Evolutionary conservation across 2,888 invertebrate genomes (phyloP), one percentile per base, ranked within the genome.

Genomic region (Leptinotarsa tumamoca): DNA sequence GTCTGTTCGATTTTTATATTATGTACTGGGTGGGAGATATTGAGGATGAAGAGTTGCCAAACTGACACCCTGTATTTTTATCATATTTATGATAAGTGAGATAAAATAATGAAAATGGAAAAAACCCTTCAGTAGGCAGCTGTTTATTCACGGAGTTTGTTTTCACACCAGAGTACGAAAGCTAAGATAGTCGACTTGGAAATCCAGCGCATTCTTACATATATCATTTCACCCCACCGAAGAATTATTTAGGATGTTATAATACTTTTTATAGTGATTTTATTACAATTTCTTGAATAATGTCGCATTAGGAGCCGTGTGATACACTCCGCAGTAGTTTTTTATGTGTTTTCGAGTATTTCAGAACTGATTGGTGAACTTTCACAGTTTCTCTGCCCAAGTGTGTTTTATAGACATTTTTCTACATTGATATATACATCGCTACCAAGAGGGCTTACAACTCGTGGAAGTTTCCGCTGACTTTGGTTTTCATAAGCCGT

Each of bases 401-500:
- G 80, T 80, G 80, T 80, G 79, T 80, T 80, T 80, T 80, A 80
- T 80, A 70, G 78, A 77, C 75, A 72, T 78, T 76, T 77, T 78
- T 74, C 68, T 67, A 72, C 74, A 72, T 77, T 68, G 67, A 72
- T 67, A 75, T 72, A 77, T 73, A 71, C 69, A 50, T 67, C 71
- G 15, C 33, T 13, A 63, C 63, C 43, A n/a, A 43, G 33, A 63
- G 43, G 63, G 43, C n/a, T 61, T 15, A 61, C 43, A 52, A 15
- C 18, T 63, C 50, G 21, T 68, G 70, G 66, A 77, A 56, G 68
- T 78, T 78, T 79, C 71, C 71, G 80, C 80, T 80, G 80, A 80
- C 79, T 73, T 70, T 56, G 75, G 63, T 67, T 58, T 78, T 80
- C 75, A 76, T 77, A 73, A 79, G 78, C 74, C 79, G 73, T 74